Evolutionary conservation across 2,113 vertebrate genomes (phyloP), one percentile per base, ranked within the genome.

Genomic region (Nerophis lumbriciformis): DNA sequence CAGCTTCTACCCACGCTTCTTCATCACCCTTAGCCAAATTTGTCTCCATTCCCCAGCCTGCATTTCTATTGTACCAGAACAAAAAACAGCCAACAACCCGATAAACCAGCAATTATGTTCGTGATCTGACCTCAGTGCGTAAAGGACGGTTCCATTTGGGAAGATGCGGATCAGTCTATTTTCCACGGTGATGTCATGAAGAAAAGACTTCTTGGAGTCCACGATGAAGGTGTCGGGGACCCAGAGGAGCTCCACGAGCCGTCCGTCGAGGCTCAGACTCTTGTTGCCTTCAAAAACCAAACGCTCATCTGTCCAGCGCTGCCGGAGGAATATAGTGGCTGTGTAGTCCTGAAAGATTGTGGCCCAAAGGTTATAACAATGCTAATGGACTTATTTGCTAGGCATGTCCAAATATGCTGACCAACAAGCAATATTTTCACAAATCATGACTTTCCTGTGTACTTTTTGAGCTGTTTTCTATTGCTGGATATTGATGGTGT

Each of bases 161-260:
- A 95, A 95, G 88, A 95, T 95, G 75, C 93, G 90, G 79, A 95
- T 95, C 6, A 95, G 91, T 71, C 92, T 88, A 86, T 96, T 96
- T 77, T 95, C 93, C 72, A 96, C 94, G 9, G 94, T 94, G 82
- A 95, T 92, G 83, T 96, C 93, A 65, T 94, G 94, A 73, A 95
- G 92, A 81, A 96, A 96, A 65, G 93, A 95, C 75, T 88, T 95
- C 80, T 96, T 95, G 62, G 94, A 96, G 82, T 96, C 94, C 19
- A 94, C 94, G 64, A 95, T 95, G 56, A 96, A 96, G 0, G 93
- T 96, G 60, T 96, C 94, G 0, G 93, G 93, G 6, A 95, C 93
- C 94, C 94, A 96, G 54, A 95, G 92, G 76, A 95, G 91, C 85
- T 96, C 94, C 61, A 95, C 93, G 0, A 95, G 90, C 1, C 93